Evolutionary conservation across 2,888 invertebrate species (phyloP).

Genomic region (Lithodes maja): DNA sequence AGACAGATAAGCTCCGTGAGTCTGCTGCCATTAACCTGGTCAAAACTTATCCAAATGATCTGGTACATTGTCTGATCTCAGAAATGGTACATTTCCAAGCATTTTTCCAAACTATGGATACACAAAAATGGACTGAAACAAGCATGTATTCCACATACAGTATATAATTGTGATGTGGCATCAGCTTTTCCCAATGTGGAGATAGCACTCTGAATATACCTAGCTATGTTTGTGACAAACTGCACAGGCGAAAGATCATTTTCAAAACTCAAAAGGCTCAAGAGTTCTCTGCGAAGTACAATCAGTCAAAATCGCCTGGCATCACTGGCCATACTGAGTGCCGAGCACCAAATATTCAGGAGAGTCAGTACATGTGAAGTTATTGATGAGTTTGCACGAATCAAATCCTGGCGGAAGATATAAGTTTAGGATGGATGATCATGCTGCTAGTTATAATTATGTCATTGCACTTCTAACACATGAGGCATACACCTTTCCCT

Average conservation of each 20-base stretch:
- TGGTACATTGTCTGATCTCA: constrained; percentile 18
- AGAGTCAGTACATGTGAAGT: neutral
- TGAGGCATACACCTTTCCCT: too few relatives aligned
- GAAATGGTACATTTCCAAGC: constrained; percentile 38
- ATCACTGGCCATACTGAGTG: constrained; percentile 10
- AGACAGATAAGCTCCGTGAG: neutral
- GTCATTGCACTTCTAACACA: too few relatives aligned
- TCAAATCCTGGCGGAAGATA: constrained; percentile 3
- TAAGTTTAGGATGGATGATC: neutral
- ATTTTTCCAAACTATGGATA: neutral
- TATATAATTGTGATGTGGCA: neutral
- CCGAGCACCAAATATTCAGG: constrained; percentile 1
- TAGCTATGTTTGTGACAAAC: constrained; percentile 25
- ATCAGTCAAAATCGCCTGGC: constrained; percentile 12
- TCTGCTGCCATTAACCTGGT: neutral
- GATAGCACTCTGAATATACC: constrained; percentile 5
- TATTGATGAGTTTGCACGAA: constrained; percentile 9
- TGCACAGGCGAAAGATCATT: constrained; percentile 27
- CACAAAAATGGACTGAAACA: neutral
- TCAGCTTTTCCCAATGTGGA: constrained; percentile 12
- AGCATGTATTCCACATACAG: neutral
- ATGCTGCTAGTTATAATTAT: too few relatives aligned
- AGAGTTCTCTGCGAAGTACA: neutral
- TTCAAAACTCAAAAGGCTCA: constrained; percentile 5
- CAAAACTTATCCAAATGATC: neutral